A percentile compares a stretch with the other conserved stretches of the same genome.
Conservation (phyloP, 2,797 vertebrate species). For the Helarctos malayanus region DNA sequence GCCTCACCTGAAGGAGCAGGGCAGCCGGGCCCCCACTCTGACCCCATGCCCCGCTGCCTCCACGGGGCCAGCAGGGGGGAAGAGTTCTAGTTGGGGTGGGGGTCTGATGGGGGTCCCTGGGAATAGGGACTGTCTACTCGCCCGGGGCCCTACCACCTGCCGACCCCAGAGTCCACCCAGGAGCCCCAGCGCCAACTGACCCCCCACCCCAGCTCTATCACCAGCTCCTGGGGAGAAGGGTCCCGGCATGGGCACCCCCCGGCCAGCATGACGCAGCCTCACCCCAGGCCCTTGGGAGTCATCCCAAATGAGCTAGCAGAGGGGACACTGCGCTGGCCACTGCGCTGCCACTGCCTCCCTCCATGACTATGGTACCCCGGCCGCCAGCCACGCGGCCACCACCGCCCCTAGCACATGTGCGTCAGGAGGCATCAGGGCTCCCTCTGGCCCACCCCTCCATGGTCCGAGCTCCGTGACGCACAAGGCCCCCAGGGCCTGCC, state of each 20-base stretch:
- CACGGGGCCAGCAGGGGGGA: rapidly evolving
- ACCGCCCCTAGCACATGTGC: neutral
- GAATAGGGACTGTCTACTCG: rapidly evolving
- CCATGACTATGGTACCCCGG: rapidly evolving
- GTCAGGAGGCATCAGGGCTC: rapidly evolving
- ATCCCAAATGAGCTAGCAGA: neutral
- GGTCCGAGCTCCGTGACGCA: neutral
- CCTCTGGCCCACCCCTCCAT: rapidly evolving
- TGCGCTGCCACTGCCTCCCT: neutral
- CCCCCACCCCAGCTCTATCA: neutral
- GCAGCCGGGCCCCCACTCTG: rapidly evolving
- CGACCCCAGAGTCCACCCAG: neutral
- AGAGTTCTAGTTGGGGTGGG: neutral
- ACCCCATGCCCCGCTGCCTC: neutral
- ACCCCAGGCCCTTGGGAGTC: neutral
- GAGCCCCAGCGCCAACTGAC: neutral
- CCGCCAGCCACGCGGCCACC: rapidly evolving
- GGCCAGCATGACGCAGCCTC: neutral
- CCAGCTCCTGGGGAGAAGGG: neutral
- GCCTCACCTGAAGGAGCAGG: rapidly evolving
- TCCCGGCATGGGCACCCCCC: rapidly evolving
- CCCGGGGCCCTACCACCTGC: neutral
- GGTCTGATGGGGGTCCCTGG: neutral
- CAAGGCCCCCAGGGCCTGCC: neutral
- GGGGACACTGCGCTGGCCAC: rapidly evolving